Evolutionary conservation across 2,888 invertebrate species (phyloP).

Genomic region (Eretmocerus hayati): DNA sequence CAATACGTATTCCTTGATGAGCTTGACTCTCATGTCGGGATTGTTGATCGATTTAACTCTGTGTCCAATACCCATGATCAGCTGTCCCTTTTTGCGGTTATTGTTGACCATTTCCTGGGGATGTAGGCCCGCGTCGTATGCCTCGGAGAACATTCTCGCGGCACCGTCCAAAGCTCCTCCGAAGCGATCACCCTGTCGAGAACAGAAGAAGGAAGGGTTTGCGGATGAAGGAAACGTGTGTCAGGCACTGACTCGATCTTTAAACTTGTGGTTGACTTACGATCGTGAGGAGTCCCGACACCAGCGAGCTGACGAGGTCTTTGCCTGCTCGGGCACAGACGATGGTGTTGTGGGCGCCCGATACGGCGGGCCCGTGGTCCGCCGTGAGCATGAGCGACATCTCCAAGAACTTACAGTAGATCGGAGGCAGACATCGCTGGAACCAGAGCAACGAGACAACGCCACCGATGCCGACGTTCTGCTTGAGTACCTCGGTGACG

Average conservation of each 20-base stretch:
- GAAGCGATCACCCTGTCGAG: slow-evolving; percentile 84
- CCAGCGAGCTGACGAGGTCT: slow-evolving; percentile 91
- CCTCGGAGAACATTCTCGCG: slow-evolving; percentile 93
- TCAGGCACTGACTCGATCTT: too few species aligned
- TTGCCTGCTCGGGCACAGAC: slow-evolving; percentile 96
- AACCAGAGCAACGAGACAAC: slow-evolving; percentile 97
- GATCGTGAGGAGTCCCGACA: slow-evolving; percentile 94
- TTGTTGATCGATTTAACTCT: slow-evolving; percentile 88
- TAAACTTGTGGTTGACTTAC: slow-evolving; percentile 66
- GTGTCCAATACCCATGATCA: slow-evolving; percentile 99
- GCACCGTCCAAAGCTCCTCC: slow-evolving; percentile 98
- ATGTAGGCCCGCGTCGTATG: slow-evolving; percentile 86
- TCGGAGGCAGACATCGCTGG: slow-evolving; percentile 89
- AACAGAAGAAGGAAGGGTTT: too few species aligned
- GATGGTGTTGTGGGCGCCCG: slow-evolving; percentile 97
- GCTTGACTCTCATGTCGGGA: slow-evolving; percentile 96
- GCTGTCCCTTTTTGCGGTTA: slow-evolving; percentile 92
- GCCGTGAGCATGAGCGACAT: slow-evolving; percentile 98
- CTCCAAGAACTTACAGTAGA: slow-evolving; percentile 96
- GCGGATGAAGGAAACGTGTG: too few species aligned
- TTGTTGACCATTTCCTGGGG: slow-evolving; percentile 98
- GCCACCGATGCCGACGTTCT: slow-evolving; percentile 95
- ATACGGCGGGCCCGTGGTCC: slow-evolving; percentile 98
- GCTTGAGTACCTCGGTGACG: slow-evolving; percentile 79
- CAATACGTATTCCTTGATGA: slow-evolving; percentile 92